These are phyloP conservation scores for Solea solea DNA, from an alignment of 2,113 vertebrate species.

Conservation along the genomic window DNA sequence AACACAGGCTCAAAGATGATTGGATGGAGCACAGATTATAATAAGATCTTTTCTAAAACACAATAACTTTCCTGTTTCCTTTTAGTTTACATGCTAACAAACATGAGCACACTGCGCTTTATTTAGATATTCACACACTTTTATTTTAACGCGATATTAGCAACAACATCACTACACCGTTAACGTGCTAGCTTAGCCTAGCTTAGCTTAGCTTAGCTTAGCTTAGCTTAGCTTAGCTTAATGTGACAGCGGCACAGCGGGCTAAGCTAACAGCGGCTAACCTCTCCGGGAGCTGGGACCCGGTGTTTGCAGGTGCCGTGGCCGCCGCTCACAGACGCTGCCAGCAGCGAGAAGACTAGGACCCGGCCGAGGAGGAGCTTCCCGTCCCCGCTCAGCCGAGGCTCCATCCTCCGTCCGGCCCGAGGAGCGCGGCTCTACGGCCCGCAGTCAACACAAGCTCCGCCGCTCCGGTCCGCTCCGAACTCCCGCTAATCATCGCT, in stretches of 20 bases:
- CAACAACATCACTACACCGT: not conserved
- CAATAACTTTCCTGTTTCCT: not conserved
- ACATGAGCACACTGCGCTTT: too few relatives aligned
- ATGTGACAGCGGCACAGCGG: too few relatives aligned
- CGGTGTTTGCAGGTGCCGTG: slow-evolving; percentile 76
- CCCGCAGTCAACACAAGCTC: slow-evolving; percentile 62
- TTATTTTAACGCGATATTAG: too few relatives aligned
- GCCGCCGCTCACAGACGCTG: slow-evolving; percentile 56
- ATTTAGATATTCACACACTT: too few relatives aligned
- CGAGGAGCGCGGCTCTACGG: slow-evolving; percentile 29
- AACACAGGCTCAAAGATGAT: not conserved
- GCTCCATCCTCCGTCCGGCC: slow-evolving; percentile 73
- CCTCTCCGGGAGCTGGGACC: slow-evolving; percentile 71
- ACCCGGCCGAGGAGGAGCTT: slow-evolving; percentile 52
- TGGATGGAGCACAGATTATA: too few relatives aligned
- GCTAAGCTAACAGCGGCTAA: slow-evolving; percentile 24
- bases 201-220: not conserved
- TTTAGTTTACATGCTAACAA: slow-evolving; percentile 20
- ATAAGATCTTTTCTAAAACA: not conserved
- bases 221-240: not conserved
- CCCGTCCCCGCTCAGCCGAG: slow-evolving; percentile 63
- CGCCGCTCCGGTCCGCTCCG: slow-evolving; percentile 47
- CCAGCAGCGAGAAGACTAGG: slow-evolving; percentile 53
- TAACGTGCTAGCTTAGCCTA: not conserved
- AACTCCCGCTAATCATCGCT: slow-evolving; percentile 64